Conservation (phyloP, 2,113 vertebrate species). For the Psophia crepitans region DNA sequence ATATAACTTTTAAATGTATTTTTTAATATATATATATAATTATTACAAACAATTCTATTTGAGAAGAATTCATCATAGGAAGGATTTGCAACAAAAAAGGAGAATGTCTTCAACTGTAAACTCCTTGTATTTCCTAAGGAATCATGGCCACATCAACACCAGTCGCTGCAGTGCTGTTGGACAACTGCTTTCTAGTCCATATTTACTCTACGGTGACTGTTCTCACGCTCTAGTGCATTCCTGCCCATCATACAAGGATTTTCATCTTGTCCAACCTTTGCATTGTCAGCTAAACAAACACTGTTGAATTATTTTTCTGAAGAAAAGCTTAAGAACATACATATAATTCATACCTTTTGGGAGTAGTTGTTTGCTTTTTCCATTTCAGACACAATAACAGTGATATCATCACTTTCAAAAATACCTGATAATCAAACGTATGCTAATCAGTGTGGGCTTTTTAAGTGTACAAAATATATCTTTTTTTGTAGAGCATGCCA, state of each 20-base stretch:
- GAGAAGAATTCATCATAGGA: neutral
- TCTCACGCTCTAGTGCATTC: neutral
- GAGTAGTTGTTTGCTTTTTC: slow-evolving; percentile 79
- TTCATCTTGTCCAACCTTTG: neutral
- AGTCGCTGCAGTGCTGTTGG: neutral
- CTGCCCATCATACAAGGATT: neutral
- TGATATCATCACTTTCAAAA: slow-evolving; percentile 81
- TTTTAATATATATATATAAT: neutral
- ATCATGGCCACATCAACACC: neutral
- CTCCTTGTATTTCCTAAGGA: neutral
- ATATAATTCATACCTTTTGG: slow-evolving; percentile 71
- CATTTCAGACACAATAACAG: slow-evolving; percentile 69
- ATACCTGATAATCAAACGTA: slow-evolving; percentile 67
- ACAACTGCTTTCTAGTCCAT: neutral
- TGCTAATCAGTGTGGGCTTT: neutral
- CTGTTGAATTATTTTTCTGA: neutral
- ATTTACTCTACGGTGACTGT: neutral
- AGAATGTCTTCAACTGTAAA: neutral
- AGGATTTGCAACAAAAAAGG: neutral
- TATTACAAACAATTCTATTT: neutral
- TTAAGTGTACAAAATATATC: neutral
- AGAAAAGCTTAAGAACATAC: neutral
- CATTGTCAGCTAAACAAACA: neutral
- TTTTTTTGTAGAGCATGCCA: neutral
- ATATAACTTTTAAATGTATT: neutral